Base-by-base conservation (phyloP, 2,888 invertebrate species). In the Marronus borbonicus region DNA sequence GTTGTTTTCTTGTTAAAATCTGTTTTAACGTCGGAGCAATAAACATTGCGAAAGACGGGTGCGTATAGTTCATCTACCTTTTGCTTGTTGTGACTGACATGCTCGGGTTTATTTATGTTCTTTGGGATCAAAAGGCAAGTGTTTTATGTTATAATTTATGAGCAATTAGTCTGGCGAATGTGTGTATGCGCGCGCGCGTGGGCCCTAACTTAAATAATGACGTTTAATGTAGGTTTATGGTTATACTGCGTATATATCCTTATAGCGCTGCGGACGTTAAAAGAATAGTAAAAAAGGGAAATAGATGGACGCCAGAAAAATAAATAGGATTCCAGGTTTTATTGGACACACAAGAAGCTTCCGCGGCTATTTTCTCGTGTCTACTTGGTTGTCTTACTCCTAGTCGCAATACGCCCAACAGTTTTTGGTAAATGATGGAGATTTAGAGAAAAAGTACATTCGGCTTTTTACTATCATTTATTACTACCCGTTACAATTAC, bases 71-170 rank as follows among this genome's bases (percentile, higher is more conserved):
- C 86, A 82, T 86, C 85, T 84, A 86, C 86, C 86, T 86, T 85
- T 82, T 77, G 64, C 81, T 80, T 83, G 83, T 83, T 85, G 83
- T 86, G 86, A 86, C 85, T 86, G 86, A 86, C 85, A 83, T 84
- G 83, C 81, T 81, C 79, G 81, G 82, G 85, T 86, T 86, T 87
- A 87, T 87, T 87, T 87, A 86, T 85, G 85, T 84, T 85, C 83
- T 82, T 85, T 82, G 81, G 84, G 85, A 86, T 86, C 86, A 86
- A 87, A 86, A 86, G 86, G 84, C 84, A 85, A 86, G 81, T 85
- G 86, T 86, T 86, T 86, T 86, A 85, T 85, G 85, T 86, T 86
- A 85, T 86, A 86, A 86, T 87, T 87, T 87, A 87, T 86, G 86
- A 84, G 85, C 86, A 86, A 87, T 87, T 87, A 86, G 84, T 82